Evolutionary conservation across 2,888 invertebrate genomes (phyloP).

Genomic region (Brachyptera risi): DNA sequence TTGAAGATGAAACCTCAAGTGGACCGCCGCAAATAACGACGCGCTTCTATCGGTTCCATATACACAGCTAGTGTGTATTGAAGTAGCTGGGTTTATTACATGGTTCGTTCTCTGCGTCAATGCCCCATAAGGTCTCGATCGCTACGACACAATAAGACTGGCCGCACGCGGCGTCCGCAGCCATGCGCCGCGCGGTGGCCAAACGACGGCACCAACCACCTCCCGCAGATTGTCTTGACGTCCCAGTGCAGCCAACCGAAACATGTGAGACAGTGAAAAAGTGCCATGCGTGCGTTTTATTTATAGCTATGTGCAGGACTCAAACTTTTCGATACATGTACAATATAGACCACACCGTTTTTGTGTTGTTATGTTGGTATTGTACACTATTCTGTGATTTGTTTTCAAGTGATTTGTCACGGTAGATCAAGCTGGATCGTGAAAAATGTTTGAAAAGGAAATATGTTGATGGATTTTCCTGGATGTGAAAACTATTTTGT

Average conservation of each 20-base stretch:
- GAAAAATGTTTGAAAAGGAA: not conserved
- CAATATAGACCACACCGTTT: constrained; percentile 1
- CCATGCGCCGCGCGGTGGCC: not conserved
- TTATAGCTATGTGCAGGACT: constrained; percentile 22
- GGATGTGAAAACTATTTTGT: not conserved
- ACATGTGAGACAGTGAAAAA: constrained; percentile 25
- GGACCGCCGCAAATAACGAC: too few relatives aligned
- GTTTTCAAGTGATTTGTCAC: constrained; percentile 10
- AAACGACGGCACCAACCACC: too few relatives aligned
- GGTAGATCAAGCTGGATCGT: not conserved
- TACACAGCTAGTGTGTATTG: too few relatives aligned
- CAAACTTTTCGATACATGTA: constrained; percentile 23
- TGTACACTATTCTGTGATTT: constrained; percentile 15
- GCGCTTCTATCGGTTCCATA: too few relatives aligned
- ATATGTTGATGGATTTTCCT: constrained; percentile 16
- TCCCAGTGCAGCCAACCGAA: not conserved
- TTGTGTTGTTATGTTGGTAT: too few relatives aligned
- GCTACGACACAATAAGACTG: not conserved
- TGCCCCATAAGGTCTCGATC: too few relatives aligned
- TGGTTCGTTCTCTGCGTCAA: too few relatives aligned
- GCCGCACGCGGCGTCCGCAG: not conserved
- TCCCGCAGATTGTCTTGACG: not conserved
- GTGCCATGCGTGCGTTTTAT: constrained; percentile 21
- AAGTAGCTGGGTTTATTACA: too few relatives aligned
- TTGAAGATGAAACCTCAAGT: too few relatives aligned